Evolutionary conservation across 2,113 vertebrate genomes (phyloP).

Genomic region (Sinocyclocheilus anshuiensis): DNA sequence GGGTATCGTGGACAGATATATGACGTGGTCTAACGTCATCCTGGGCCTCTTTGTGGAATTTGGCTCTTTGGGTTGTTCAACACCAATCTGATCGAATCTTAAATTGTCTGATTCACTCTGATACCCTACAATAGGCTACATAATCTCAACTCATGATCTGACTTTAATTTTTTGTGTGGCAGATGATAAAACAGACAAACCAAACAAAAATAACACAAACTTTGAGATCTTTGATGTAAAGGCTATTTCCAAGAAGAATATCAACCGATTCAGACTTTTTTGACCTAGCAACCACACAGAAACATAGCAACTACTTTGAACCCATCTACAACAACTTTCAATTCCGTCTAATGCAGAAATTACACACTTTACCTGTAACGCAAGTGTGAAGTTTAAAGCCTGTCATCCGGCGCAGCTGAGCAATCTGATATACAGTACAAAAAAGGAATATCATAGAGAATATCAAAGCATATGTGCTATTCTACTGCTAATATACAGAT

Average conservation of each 20-base stretch:
- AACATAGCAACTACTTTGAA: neutral
- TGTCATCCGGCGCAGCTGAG: neutral
- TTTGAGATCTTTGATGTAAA: neutral
- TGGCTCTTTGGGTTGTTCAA: no score
- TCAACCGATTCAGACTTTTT: no score
- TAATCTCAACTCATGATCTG: neutral
- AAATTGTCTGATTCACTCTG: no score
- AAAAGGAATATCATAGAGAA: neutral
- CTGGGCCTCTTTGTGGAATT: no score
- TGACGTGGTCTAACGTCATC: no score
- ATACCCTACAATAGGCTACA: no score
- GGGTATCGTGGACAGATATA: no score
- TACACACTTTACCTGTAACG: neutral
- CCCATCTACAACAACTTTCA: neutral
- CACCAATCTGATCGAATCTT: no score
- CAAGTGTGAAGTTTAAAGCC: neutral
- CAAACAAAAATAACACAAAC: neutral
- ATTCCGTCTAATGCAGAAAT: neutral
- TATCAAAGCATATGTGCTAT: slow-evolving; percentile 6
- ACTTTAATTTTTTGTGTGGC: neutral
- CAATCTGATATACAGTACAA: neutral
- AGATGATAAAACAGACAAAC: neutral
- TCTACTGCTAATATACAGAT: slow-evolving; percentile 5
- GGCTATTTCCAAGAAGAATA: no score
- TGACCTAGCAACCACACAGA: neutral